Conservation (phyloP, 2,113 vertebrate species). For the Barnardius zonarius region DNA sequence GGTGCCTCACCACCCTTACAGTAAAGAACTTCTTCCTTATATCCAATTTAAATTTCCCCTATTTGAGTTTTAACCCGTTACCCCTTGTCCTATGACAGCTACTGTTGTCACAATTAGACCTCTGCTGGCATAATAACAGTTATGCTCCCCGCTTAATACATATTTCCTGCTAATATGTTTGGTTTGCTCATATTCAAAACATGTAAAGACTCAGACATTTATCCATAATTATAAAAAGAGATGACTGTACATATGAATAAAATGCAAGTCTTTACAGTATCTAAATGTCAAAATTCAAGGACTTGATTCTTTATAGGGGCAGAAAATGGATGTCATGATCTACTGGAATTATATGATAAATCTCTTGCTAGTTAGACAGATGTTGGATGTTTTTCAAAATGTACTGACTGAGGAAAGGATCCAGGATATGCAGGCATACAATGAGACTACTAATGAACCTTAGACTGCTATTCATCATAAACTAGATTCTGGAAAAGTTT, state of each 20-base stretch:
- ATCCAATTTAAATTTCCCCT: no score
- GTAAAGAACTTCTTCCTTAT: no score
- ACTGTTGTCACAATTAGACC: background rate
- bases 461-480: constrained; percentile 45
- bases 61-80: no score
- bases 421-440: constrained; percentile 51
- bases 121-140: background rate
- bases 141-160: background rate
- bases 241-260: background rate
- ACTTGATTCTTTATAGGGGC: constrained; percentile 17
- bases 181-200: background rate
- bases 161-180: background rate
- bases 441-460: constrained; percentile 52
- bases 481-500: constrained; percentile 24
- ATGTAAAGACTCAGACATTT: background rate
- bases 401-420: constrained; percentile 30
- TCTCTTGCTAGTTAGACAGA: constrained; percentile 37
- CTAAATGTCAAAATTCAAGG: constrained; percentile 12
- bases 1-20: no score
- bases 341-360: constrained; percentile 50
- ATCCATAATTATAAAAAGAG: background rate
- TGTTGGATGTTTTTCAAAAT: constrained; percentile 63
- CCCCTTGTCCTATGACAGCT: background rate
- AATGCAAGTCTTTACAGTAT: constrained; percentile 6
- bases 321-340: constrained; percentile 43